Conservation (phyloP, 2,888 invertebrate genomes). For the Drosophila fungiperda region DNA sequence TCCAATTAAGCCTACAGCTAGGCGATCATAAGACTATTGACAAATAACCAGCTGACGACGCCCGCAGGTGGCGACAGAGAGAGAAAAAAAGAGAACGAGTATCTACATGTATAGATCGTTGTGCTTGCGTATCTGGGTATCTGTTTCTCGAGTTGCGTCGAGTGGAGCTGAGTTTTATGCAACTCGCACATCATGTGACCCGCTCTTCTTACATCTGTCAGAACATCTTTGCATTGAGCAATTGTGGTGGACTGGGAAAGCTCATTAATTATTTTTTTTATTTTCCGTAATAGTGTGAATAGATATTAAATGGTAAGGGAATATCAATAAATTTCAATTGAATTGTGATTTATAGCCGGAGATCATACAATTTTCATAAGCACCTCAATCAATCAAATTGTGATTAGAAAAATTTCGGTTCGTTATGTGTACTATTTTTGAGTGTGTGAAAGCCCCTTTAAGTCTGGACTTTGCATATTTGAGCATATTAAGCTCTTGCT, state of each 20-base stretch:
- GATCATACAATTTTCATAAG: conserved; percentile 42
- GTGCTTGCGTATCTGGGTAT: conserved; percentile 28
- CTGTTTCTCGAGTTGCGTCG: conserved; percentile 50
- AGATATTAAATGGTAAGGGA: conserved; percentile 18
- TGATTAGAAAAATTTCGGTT: conserved; percentile 57
- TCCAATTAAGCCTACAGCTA: conserved; percentile 20
- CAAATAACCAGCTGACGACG: conserved; percentile 44
- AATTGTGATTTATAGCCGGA: conserved; percentile 69
- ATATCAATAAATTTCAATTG: conserved; percentile 51
- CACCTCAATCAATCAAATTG: conserved; percentile 61
- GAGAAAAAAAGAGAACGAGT: conserved; percentile 28
- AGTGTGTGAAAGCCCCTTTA: conserved; percentile 37
- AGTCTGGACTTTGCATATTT: conserved; percentile 27
- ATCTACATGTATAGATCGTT: conserved; percentile 23
- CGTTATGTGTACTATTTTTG: conserved; percentile 13
- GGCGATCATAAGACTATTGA: conserved; percentile 61
- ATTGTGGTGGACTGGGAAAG: background rate
- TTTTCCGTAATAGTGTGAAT: conserved; percentile 17
- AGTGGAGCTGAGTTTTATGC: conserved; percentile 74
- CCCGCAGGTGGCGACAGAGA: conserved; percentile 26
- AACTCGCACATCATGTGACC: conserved; percentile 71
- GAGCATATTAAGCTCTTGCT: conserved; percentile 14
- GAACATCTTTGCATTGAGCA: conserved; percentile 21
- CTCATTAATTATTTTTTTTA: background rate
- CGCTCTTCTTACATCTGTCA: conserved; percentile 22